Evolutionary conservation across 2,888 invertebrate genomes (phyloP).

Genomic region (Rhagonycha lutea): DNA sequence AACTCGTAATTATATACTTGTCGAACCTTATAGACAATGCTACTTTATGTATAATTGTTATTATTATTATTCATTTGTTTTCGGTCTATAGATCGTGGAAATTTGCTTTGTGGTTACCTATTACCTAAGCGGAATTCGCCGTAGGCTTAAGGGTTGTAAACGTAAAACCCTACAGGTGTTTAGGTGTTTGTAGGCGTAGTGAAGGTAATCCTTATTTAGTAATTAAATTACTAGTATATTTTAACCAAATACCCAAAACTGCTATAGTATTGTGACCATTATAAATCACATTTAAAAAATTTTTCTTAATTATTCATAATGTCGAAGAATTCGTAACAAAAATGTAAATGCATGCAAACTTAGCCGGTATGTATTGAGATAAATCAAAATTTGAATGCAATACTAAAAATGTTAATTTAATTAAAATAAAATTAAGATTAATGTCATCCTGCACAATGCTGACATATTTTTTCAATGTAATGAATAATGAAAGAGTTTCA

Average conservation of each 20-base stretch:
- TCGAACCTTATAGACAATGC: too few relatives aligned
- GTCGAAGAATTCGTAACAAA: neutral
- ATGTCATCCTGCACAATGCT: neutral
- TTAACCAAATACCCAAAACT: neutral
- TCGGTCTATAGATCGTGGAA: too few relatives aligned
- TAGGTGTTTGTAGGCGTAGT: too few relatives aligned
- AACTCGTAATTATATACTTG: too few relatives aligned
- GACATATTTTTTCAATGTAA: neutral
- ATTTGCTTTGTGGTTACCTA: too few relatives aligned
- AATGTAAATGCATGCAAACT: neutral
- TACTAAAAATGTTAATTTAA: neutral
- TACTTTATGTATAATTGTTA: too few relatives aligned
- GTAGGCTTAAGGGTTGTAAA: too few relatives aligned
- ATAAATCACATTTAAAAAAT: neutral
- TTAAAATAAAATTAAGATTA: slow-evolving; percentile 1
- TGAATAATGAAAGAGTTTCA: neutral
- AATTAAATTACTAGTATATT: neutral
- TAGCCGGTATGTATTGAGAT: neutral
- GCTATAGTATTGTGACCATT: neutral
- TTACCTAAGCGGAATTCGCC: too few relatives aligned
- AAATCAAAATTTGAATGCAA: neutral
- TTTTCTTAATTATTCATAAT: neutral
- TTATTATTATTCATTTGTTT: too few relatives aligned
- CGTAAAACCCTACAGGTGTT: too few relatives aligned
- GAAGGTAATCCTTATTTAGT: neutral